phyloP scores from a whole-genome alignment of 2,888 invertebrate species.

The Drosophila percnosoma region DNA sequence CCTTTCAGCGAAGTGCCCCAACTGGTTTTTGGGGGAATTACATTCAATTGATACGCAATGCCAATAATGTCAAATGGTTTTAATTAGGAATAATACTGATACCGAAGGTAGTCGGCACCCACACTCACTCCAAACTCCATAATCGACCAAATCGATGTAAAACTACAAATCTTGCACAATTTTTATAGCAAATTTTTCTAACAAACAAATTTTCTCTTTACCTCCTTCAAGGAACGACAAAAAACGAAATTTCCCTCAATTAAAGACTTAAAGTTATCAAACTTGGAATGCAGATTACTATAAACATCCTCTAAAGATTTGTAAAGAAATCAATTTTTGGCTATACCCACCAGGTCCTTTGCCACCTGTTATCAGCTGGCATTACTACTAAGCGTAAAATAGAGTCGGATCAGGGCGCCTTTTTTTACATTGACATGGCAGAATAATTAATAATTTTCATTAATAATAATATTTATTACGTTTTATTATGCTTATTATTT shows the following conservation, averaged over 20 bases:
- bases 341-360: background rate
- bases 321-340: background rate
- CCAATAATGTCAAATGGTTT: background rate
- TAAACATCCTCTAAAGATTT: background rate
- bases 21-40: background rate
- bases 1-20: background rate
- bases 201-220: background rate
- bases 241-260: background rate
- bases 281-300: background rate
- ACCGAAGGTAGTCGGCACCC: background rate
- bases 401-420: background rate
- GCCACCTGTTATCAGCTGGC: background rate
- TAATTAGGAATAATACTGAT: background rate
- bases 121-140: background rate
- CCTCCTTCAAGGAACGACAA: background rate
- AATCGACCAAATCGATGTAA: background rate
- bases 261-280: background rate
- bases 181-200: background rate
- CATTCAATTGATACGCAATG: background rate
- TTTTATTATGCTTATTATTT: background rate
- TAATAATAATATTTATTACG: background rate
- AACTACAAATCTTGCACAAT: background rate
- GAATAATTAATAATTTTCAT: background rate
- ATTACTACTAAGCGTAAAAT: background rate
- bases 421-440: background rate